Evolutionary conservation across 2,797 vertebrate species (phyloP).

Genomic region (Coranthus polyacanthus): DNA sequence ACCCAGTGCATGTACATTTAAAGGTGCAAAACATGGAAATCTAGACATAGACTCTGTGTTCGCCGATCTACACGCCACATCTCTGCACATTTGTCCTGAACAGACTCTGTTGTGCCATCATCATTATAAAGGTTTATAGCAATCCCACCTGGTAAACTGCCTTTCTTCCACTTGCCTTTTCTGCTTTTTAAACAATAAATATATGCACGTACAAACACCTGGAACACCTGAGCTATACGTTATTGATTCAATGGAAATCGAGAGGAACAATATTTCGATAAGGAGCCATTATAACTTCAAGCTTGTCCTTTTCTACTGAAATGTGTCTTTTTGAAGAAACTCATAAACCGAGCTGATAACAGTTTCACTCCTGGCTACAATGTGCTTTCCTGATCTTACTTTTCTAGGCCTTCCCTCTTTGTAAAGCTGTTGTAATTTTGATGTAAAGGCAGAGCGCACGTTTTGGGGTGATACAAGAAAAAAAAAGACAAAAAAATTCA

Average conservation of each 20-base stretch:
- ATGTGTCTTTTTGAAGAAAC: conserved; percentile 63
- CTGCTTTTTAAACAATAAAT: conserved; percentile 56
- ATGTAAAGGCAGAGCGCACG: conserved; percentile 81
- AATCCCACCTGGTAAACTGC: conserved; percentile 61
- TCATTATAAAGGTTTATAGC: conserved; percentile 16
- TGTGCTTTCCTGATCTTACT: conserved; percentile 73
- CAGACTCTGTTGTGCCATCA: conserved; percentile 21
- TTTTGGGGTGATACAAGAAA: conserved; percentile 74
- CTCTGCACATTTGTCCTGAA: conserved; percentile 31
- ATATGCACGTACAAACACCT: conserved; percentile 62
- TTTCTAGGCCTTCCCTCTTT: conserved; percentile 86
- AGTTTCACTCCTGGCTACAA: conserved; percentile 64
- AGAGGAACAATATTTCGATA: conserved; percentile 45
- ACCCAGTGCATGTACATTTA: conserved; percentile 57
- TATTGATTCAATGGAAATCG: conserved; percentile 40
- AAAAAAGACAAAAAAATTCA: conserved; percentile 72
- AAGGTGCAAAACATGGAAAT: conserved; percentile 43
- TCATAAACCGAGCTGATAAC: conserved; percentile 63
- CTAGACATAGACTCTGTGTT: conserved; percentile 34
- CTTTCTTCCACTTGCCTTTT: conserved; percentile 70
- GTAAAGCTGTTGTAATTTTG: conserved; percentile 88
- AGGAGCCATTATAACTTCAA: conserved; percentile 66
- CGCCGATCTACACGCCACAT: conserved; percentile 20
- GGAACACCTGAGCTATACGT: conserved; percentile 42
- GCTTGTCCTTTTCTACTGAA: conserved; percentile 73